Evolutionary conservation across 2,888 invertebrate species (phyloP).

Genomic region (Cheilosia urbana): DNA sequence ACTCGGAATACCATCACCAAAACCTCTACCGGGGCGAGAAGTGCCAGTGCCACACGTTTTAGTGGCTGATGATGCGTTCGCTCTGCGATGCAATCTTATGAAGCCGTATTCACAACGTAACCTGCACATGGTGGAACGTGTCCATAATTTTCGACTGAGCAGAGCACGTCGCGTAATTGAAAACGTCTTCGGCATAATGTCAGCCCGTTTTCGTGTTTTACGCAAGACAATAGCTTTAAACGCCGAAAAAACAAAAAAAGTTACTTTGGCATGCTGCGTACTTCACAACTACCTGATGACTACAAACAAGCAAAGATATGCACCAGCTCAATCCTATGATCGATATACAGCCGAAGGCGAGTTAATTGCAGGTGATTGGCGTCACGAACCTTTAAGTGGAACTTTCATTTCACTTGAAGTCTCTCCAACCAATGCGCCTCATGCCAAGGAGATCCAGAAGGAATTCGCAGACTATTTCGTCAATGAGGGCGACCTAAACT

Average conservation of each 20-base stretch:
- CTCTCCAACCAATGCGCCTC: neutral
- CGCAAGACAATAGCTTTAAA: neutral
- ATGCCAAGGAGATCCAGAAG: neutral
- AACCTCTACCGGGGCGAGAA: too few relatives aligned
- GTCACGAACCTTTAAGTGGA: neutral
- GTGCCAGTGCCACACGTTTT: too few relatives aligned
- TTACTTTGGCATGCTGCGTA: neutral
- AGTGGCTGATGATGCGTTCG: too few relatives aligned
- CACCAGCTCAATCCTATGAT: neutral
- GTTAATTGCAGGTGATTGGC: constrained; percentile 6
- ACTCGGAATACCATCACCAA: too few relatives aligned
- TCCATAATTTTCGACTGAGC: neutral
- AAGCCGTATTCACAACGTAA: neutral
- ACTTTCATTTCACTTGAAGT: neutral
- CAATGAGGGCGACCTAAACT: neutral
- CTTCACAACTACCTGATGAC: neutral
- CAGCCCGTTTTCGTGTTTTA: constrained; percentile 5
- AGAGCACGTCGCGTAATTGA: neutral
- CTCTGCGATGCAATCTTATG: too few relatives aligned
- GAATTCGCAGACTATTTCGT: constrained; percentile 4
- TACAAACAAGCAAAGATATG: neutral
- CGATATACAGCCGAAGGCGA: neutral
- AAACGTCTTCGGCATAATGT: constrained; percentile 11
- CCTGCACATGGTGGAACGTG: neutral
- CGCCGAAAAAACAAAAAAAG: neutral